Base-by-base conservation (phyloP, 2,797 vertebrate species). In the Aplochiton taeniatus region DNA sequence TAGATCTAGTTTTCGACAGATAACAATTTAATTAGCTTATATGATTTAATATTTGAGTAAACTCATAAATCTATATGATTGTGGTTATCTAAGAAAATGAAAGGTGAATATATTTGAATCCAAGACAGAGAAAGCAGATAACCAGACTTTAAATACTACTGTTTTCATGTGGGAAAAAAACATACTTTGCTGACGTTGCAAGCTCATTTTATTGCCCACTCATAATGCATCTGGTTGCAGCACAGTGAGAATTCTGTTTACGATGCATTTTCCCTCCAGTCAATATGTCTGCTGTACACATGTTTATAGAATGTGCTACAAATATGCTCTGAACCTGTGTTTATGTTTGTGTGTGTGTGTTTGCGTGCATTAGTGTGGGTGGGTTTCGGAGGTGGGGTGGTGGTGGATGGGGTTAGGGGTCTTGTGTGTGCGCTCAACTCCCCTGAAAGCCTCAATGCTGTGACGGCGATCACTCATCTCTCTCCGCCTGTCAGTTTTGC, bases 101-200 rank as follows among this genome's bases (percentile, higher is more conserved):
- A n/a, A n/a, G n/a, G n/a, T n/a, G n/a, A n/a, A n/a, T n/a, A n/a
- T n/a, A n/a, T n/a, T n/a, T n/a, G n/a, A n/a, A n/a, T n/a, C n/a
- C 31, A 31, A 31, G 31, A 31, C 31, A 31, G 31, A 31, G 31
- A 31, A 31, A 31, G 31, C 31, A 31, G 31, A 31, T 31, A 31
- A 31, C 31, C 6, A 31, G 31, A 31, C 19, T 61, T 51, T 51
- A 52, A 70, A 67, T 64, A 51, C 69, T 61, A 44, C 10, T 18
- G 50, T 54, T 11, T 46, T 18, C 59, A 7, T 6, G 52, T 13
- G 51, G 61, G 58, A 63, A 70, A 62, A n/a, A 64, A 43, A 1
- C 63, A 17, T 42, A 42, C 45, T 0, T 55, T 72, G 65, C 80
- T 83, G 82, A 83, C 56, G 2, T 46, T 44, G 72, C 78, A 74